These are phyloP conservation scores for Melieria picta DNA, from an alignment of 2,888 invertebrate genomes.

Conservation along the genomic window DNA sequence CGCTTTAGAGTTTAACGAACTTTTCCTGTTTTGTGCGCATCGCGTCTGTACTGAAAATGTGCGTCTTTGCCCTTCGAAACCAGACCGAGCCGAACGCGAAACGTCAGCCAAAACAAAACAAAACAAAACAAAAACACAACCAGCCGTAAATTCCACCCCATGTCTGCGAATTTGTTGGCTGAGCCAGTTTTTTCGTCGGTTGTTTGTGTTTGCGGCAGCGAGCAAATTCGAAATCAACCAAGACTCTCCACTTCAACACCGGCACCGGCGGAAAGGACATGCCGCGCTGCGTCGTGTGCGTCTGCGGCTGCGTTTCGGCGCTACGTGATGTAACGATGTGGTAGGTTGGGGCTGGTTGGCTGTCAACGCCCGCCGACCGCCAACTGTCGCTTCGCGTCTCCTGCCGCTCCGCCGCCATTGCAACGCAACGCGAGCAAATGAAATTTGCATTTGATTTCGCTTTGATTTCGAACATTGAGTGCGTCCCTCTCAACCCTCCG, in stretches of 20 bases:
- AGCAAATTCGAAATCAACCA: slow-evolving; percentile 6
- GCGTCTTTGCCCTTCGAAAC: not conserved
- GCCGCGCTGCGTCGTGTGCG: not conserved
- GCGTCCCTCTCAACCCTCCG: not conserved
- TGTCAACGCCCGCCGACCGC: too few species aligned
- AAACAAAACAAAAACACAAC: too few species aligned
- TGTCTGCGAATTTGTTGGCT: not conserved
- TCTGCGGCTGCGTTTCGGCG: slow-evolving; percentile 3
- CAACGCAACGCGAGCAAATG: not conserved
- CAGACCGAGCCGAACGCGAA: not conserved
- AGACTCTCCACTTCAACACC: not conserved
- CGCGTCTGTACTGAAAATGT: slow-evolving; percentile 3
- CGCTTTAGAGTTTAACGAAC: slow-evolving; percentile 29
- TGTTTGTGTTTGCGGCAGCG: slow-evolving; percentile 42
- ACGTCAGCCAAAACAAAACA: not conserved
- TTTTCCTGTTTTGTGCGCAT: slow-evolving; percentile 22
- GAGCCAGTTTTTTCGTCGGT: not conserved
- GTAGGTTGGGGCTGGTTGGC: slow-evolving; percentile 51
- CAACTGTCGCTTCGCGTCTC: too few species aligned
- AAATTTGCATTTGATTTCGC: slow-evolving; percentile 22
- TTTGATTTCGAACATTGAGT: not conserved
- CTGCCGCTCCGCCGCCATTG: not conserved
- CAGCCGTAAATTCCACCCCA: not conserved
- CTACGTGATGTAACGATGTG: slow-evolving; percentile 53
- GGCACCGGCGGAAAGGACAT: not conserved